Evolutionary conservation across 2,113 vertebrate genomes (phyloP), one percentile per base, ranked within the genome.

Genomic region (Grus americana): DNA sequence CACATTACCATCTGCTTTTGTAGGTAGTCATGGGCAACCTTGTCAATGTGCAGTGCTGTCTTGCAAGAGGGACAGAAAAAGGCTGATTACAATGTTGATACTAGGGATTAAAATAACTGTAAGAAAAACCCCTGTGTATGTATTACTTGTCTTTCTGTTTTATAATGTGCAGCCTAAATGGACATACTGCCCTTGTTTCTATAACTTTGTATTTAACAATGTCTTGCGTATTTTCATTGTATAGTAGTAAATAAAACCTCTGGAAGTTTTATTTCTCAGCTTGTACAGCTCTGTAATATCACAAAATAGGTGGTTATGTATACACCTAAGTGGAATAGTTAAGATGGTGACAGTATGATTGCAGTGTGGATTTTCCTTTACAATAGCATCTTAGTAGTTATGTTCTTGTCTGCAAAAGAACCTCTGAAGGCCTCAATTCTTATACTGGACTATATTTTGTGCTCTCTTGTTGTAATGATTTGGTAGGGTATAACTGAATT

Each of bases 11-110:
- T 73, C 54, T 62, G 27, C 50, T 88, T 86, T 95, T 74, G 13
- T 82, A 16, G 44, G 12, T 49, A 52, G 18, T 61, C 11, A 10
- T 50, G 44, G 46, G 3, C 34, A 42, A 44, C 27, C 22, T 62
- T 80, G n/a, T 47, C 27, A 49, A 7, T 0, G 0, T 44, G 16
- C 55, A 38, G 3, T 84, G 34, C 14, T 81, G 15, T 54, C 36
- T 49, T 90, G 38, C 23, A 66, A 66, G 32, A 17, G 12, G 32
- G n/a, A 61, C 23, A 50, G 71, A 66, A 93, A 46, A 55, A 66
- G 4, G 3, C 29, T 74, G 6, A 34, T 85, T 78, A 44, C 12
- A 54, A 1, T 92, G 36, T 29, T 74, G 21, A 14, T 92, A 34
- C 30, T 59, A 57, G 18, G 10, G 6, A 30, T 65, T 62, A 62